Base-by-base conservation (phyloP, 2,888 invertebrate species). In the Dioctria rufipes region DNA sequence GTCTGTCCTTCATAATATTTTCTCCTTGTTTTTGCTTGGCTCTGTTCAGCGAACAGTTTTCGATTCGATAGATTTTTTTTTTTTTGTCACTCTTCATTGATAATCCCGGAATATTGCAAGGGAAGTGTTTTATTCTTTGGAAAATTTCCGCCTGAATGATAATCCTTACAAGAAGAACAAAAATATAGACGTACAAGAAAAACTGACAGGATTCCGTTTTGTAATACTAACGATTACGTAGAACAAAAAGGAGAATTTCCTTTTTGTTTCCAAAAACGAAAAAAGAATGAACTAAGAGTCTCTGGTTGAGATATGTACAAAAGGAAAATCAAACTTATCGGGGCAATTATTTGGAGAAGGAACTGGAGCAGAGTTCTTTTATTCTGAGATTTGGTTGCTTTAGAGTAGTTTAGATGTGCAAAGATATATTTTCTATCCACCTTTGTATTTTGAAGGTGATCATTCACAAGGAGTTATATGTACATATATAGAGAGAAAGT, bases 121-220 rank as follows among this genome's bases (percentile, higher is more conserved):
- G 39, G 39, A 37, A 77, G 63, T 63, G 63, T 77, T 77, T 63
- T 77, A 77, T 77, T 77, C 63, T 49, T 61, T 77, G 77, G 77
- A 77, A 77, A 77, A 63, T 77, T 77, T 77, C 61, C 77, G 77
- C 77, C 63, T 63, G 77, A 77, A 63, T 40, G 77, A 63, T 77
- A 77, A 77, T 77, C 51, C 63, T 63, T 40, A 77, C 46, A 77
- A 77, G 63, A 2, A 25, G 25, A 25, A 25, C 61, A 39, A 9
- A 77, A 77, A 63, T 46, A 43, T 49, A 63, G 13, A 58, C 42
- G 25, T 40, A 69, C 54, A 73, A 39, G 42, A 73, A 73, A 11
- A 60, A 58, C 58, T 73, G 25, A 58, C 58, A 73, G 43, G 73
- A 69, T 42, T 37, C 58, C 25, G 43, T 42, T 25, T 25, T 58